These are phyloP conservation scores for Anoplophora glabripennis DNA, from an alignment of 1,140 invertebrate genomes.

Conservation along the genomic window DNA sequence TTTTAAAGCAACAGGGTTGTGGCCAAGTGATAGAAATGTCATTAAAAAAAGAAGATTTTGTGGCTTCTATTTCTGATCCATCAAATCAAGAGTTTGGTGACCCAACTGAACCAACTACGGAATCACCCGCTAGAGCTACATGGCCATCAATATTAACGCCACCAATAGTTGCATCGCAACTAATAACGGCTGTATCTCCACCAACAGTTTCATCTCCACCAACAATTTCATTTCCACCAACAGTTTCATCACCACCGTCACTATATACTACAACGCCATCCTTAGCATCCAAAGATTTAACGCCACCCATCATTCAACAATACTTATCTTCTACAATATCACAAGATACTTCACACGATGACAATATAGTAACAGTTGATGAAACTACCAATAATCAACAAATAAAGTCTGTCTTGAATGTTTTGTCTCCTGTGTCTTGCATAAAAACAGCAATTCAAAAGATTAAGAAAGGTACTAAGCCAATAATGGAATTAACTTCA, in stretches of 20 bases:
- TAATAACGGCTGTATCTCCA: not conserved
- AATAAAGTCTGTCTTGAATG: conserved; percentile 15
- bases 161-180: not conserved
- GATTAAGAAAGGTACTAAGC: conserved; percentile 15
- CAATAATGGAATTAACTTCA: conserved; percentile 19
- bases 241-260: not conserved
- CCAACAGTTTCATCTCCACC: not conserved
- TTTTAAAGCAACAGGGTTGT: conserved; percentile 40
- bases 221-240: conserved; percentile 1
- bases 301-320: conserved; percentile 6
- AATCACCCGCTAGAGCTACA: not conserved
- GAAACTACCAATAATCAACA: conserved; percentile 3
- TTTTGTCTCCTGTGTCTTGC: conserved; percentile 14
- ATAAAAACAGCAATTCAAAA: conserved; percentile 18
- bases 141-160: not conserved
- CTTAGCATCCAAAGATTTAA: not conserved
- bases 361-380: conserved; percentile 8
- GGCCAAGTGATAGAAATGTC: conserved; percentile 33
- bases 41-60: conserved; percentile 22
- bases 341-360: too few relatives aligned
- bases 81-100: too few relatives aligned
- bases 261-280: too few relatives aligned
- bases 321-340: conserved; percentile 10
- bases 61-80: conserved; percentile 5
- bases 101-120: too few relatives aligned